These are phyloP conservation scores for Balaeniceps rex DNA, from an alignment of 2,113 vertebrate genomes.

Conservation along the genomic window DNA sequence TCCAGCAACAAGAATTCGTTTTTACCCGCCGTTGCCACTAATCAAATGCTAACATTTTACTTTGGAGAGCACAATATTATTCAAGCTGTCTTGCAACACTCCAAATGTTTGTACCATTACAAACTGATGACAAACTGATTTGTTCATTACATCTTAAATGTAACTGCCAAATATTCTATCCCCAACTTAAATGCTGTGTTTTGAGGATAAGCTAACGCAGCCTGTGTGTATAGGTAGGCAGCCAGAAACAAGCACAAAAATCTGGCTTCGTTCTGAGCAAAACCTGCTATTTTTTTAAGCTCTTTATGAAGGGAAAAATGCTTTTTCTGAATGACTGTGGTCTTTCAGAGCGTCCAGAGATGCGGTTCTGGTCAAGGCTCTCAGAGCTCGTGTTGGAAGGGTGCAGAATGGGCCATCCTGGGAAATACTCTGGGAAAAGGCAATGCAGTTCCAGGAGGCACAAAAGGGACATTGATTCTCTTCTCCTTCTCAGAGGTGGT, in stretches of 20 bases:
- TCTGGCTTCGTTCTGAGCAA: neutral
- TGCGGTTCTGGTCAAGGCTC: neutral
- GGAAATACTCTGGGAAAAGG: neutral
- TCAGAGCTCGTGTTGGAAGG: neutral
- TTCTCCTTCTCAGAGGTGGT: neutral
- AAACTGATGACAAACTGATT: constrained; percentile 52
- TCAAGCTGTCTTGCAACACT: constrained; percentile 5
- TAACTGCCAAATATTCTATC: constrained; percentile 9
- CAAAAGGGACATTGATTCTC: neutral
- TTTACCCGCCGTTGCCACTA: constrained; percentile 36
- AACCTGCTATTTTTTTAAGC: neutral
- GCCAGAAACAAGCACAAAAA: constrained; percentile 16
- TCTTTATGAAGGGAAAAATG: neutral
- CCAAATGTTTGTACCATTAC: constrained; percentile 12
- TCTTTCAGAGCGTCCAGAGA: neutral
- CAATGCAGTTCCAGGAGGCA: neutral
- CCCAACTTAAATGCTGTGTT: neutral
- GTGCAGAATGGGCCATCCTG: neutral
- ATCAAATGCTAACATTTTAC: constrained; percentile 43
- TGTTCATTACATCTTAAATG: constrained; percentile 35
- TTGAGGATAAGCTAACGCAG: neutral
- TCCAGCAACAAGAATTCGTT: neutral
- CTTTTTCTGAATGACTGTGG: neutral
- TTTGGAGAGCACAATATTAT: constrained; percentile 26
- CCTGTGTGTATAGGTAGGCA: constrained; percentile 10